Base-by-base conservation (phyloP, 2,113 vertebrate genomes). In the Fregata magnificens region DNA sequence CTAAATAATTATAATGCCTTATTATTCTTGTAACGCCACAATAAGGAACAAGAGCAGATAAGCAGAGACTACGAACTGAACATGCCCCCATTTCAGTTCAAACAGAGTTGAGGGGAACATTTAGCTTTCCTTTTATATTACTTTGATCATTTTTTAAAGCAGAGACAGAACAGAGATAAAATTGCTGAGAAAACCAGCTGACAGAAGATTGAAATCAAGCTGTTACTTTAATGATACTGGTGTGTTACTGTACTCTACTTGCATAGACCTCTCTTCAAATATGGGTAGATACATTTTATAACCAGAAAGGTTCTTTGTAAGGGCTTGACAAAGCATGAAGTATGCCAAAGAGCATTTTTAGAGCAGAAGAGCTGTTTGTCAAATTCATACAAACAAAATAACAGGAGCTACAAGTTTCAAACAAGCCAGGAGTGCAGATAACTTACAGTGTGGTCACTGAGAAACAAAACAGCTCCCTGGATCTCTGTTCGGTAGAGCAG, bases 81-180 rank as follows among this genome's bases (percentile, higher is more conserved):
- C 58, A 77, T 86, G 53, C 58, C 76, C 65, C 71, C 62, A 5
- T 11, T 93, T 95, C 82, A 83, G 82, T 80, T 93, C 91, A 92
- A 88, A 88, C 31, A 10, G 63, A 86, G 50, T 14, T 45, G 17
- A 92, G 15, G 32, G 1, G 9, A 88, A 86, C 34, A 9, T 73
- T 90, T 34, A 92, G 45, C 80, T 86, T 92, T 88, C 40, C 25
- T 90, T 92, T 88, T 53, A 58, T 56, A 83, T 42, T 86, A 86
- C 93, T 97, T 96, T 86, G 88, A 97, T 95, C 45, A 90, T 90
- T 92, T 97, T 80, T 92, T 70, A 58, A 92, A 90, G 82, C 49
- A 93, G 78, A 91, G 58, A 88, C 53, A 80, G 62, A 80, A 63
- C 25, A 90, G 70, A 93, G 95, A 95, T 95, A 95, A 95, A 47